Base-by-base conservation (phyloP, 2,888 invertebrate species). In the Ochlodes sylvanus region DNA sequence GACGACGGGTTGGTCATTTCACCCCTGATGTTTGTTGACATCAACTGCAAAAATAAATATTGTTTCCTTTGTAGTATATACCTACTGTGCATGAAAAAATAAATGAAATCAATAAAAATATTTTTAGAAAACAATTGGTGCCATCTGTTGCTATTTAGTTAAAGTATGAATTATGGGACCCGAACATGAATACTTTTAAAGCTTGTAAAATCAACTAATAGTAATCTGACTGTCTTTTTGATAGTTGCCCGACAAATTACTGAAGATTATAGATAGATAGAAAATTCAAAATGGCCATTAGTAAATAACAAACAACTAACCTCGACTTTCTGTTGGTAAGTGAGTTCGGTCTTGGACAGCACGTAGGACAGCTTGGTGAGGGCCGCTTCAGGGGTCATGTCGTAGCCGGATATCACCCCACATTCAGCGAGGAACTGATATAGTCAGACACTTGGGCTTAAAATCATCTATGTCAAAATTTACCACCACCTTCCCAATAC, bases 341-440 rank as follows among this genome's bases (percentile, higher is more conserved):
- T 92, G 90, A 96, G 95, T 58, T 96, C 95, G 6, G 94, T 91
- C 81, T 98, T 97, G 0, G 97, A 96, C 27, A 99, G 89, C 0
- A 99, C 97, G 79, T 98, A 99, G 0, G 97, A 95, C 1, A 99
- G 92, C 86, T 99, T 99, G 1, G 98, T 96, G 9, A 99, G 94
- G 0, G 99, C 98, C 0, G 99, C 98, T 86, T 99, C 99, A 0
- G 98, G 96, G 0, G 99, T 99, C 97, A 98, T 97, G 80, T 98
- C 98, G 68, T 94, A 95, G 0, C 98, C 98, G 0, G 96, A 94
- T 32, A 97, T 94, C 0, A 98, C 96, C 0, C 98, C 98, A 66
- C 94, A 94, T 65, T 95, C 94, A 41, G 94, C 87, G 69, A 97
- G 74, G 19, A 84, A 69, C 89, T 91, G 78, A 80, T 66, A 81